Conservation (phyloP, 2,113 vertebrate species). For the Petaurus breviceps region DNA sequence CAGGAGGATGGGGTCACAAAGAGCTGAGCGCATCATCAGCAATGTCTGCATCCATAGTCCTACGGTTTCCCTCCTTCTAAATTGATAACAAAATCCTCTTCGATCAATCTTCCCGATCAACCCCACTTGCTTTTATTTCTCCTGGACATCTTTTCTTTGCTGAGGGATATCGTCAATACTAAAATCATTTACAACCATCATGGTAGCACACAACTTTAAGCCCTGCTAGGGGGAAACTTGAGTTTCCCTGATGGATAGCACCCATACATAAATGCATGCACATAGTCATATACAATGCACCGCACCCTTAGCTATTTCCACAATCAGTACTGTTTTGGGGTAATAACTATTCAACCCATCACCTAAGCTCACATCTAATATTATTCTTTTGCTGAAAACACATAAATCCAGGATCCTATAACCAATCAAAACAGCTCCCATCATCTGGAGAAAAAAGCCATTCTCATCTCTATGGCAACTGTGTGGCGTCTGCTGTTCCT, state of each 20-base stretch:
- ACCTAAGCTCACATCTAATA: not conserved
- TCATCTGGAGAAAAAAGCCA: not conserved
- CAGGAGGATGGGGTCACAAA: no score
- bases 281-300: not conserved
- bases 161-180: not conserved
- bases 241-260: not conserved
- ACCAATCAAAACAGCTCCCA: not conserved
- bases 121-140: no score
- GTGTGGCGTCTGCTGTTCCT: not conserved
- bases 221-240: not conserved
- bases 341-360: not conserved
- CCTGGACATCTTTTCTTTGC: no score
- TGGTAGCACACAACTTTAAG: not conserved
- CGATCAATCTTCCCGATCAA: no score
- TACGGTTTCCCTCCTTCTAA: no score
- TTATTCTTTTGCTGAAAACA: not conserved
- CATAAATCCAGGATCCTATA: not conserved
- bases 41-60: no score
- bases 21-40: no score
- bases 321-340: not conserved
- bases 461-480: not conserved
- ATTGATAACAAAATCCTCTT: no score
- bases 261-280: not conserved
- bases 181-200: not conserved
- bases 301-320: not conserved